Percentiles rank a stretch among this genome's conserved stretches.
Evolutionary conservation across 2,888 invertebrate species (phyloP).

Genomic region (Philereme vetulata): DNA sequence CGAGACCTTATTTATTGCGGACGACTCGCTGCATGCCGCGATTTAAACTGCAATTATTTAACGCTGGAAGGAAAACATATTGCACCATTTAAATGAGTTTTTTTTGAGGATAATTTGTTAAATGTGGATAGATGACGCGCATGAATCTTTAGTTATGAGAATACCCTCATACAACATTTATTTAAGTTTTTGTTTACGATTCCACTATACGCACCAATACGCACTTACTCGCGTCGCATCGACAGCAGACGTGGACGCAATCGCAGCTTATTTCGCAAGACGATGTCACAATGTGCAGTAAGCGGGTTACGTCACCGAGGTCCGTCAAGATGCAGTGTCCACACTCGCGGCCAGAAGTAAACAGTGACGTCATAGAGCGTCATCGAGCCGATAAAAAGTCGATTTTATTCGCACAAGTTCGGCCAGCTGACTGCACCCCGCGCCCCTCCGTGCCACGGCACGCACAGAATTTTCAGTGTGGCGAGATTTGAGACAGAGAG

Average conservation of each 20-base stretch:
- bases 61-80: constrained; percentile 74
- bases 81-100: constrained; percentile 68
- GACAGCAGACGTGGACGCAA: constrained; percentile 3
- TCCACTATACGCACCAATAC: constrained; percentile 11
- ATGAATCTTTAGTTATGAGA: constrained; percentile 33
- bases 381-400: constrained; percentile 82
- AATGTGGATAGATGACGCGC: constrained; percentile 39
- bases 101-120: constrained; percentile 52
- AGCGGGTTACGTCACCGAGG: constrained; percentile 53
- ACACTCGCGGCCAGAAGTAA: constrained; percentile 70
- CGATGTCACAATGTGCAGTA: constrained; percentile 26
- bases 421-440: constrained; percentile 80
- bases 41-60: constrained; percentile 83
- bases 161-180: constrained; percentile 4
- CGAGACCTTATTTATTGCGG: constrained; percentile 78
- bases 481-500: constrained; percentile 72
- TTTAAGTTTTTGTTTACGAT: constrained; percentile 19
- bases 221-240: no score
- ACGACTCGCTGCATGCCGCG: constrained; percentile 74
- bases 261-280: constrained; percentile 5
- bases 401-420: constrained; percentile 83
- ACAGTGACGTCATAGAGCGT: constrained; percentile 83
- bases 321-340: constrained; percentile 62
- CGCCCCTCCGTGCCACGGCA: constrained; percentile 56
- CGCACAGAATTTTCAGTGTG: constrained; percentile 73